Evolutionary conservation across 2,888 invertebrate species (phyloP), one percentile per base, ranked within the genome.

Genomic region (Tanytarsus gracilentus): DNA sequence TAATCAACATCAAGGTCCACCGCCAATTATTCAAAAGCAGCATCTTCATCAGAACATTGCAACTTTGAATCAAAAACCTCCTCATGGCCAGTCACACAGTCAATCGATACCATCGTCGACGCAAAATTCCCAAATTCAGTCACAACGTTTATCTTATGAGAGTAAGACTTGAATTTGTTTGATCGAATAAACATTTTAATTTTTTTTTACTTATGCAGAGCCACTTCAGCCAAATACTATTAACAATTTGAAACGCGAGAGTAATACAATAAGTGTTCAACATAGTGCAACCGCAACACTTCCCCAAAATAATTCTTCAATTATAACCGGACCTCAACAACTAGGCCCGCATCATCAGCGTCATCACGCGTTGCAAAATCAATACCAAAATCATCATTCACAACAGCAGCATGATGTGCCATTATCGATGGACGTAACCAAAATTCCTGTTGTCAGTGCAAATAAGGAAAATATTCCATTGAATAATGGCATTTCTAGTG

Each of bases 171-270:
- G 9, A 33, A 4, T 33, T 33, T 5, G 11, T 33, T 5, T 11
- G 5, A 44, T 8, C 21, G 4, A 44, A 44, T 21, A 9, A 44
- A 44, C n/a, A 44, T 44, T 44, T 18, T 8, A 33, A 33, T 33
- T 11, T 11, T 33, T 5, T 33, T 33, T 5, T 4, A 5, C 21
- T 39, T 36, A 26, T 36, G 39, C 39, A 39, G n/a, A 5, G n/a
- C 7, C 39, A 39, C 4, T 48, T 48, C 48, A 48, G 23, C n/a
- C 49, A 33, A 36, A 1, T 36, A 36, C n/a, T 36, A 36, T 14
- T 36, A 53, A 36, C 44, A 58, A 58, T 58, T 48, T 58, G 44
- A 58, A 58, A 58, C 56, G 58, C 27, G 58, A 58, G 58, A 58
- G 58, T 39, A 58, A 27, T 48, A 26, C 58, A 48, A 55, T 55